phyloP scores from a whole-genome alignment of 2,113 vertebrate genomes.

The Gymnarchus niloticus region DNA sequence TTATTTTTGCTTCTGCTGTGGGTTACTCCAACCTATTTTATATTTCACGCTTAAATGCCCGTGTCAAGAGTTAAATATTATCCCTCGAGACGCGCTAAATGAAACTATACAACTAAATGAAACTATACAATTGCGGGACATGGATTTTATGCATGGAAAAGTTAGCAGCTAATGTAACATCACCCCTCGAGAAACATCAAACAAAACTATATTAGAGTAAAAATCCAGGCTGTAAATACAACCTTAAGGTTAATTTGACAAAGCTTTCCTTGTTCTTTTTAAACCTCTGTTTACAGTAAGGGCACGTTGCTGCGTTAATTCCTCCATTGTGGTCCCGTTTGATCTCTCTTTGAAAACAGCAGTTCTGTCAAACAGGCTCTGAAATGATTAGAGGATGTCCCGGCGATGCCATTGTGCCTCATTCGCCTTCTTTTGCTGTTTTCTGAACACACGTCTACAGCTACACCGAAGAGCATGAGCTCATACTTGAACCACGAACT shows the following conservation, averaged over 20 bases:
- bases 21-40: conserved; percentile 31
- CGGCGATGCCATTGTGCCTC: not conserved
- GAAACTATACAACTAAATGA: conserved; percentile 7
- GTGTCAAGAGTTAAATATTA: conserved; percentile 29
- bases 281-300: not conserved
- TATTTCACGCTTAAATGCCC: conserved; percentile 30
- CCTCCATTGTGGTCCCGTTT: not conserved
- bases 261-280: not conserved
- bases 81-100: conserved; percentile 21
- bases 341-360: not conserved
- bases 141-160: not conserved
- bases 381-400: not conserved
- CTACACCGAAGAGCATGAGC: not conserved
- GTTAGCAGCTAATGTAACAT: not conserved
- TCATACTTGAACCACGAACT: not conserved
- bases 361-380: not conserved
- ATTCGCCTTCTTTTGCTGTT: not conserved
- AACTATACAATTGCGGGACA: conserved; percentile 2
- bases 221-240: not conserved
- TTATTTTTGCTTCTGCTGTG: conserved; percentile 28
- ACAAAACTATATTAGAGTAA: not conserved
- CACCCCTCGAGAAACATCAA: not conserved
- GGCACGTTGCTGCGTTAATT: not conserved
- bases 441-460: not conserved
- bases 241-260: not conserved